Evolutionary conservation across 2,113 vertebrate species (phyloP).

Genomic region (Siniperca chuatsi): DNA sequence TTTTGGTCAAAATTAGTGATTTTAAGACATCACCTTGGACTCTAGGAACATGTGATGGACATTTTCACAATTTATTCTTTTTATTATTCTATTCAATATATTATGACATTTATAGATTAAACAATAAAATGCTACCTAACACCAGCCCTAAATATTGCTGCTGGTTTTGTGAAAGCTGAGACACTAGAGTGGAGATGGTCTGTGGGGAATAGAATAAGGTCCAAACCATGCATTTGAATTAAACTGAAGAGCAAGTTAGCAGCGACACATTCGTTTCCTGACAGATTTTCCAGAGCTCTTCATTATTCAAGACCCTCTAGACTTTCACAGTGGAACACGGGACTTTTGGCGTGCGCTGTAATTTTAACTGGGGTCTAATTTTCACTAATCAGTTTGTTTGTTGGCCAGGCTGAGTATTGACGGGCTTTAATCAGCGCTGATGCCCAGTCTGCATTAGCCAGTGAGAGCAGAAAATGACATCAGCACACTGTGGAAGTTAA

Average conservation of each 20-base stretch:
- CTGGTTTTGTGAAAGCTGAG: neutral
- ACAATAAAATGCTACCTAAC: neutral
- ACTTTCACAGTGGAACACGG: neutral
- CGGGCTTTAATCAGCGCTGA: slow-evolving; percentile 44
- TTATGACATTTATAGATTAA: neutral
- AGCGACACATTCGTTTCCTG: neutral
- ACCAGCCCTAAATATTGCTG: neutral
- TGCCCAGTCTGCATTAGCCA: slow-evolving; percentile 17
- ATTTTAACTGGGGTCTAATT: slow-evolving; percentile 52
- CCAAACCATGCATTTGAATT: neutral
- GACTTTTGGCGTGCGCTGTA: neutral
- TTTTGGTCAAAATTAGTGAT: neutral
- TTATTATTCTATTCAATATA: neutral
- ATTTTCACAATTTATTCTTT: neutral
- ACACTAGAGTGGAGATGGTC: neutral
- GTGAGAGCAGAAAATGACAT: slow-evolving; percentile 23
- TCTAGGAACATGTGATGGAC: neutral
- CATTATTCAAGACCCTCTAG: slow-evolving; percentile 27
- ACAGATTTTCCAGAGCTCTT: slow-evolving; percentile 12
- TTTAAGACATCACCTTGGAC: neutral
- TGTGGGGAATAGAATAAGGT: neutral
- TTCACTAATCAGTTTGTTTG: slow-evolving; percentile 58
- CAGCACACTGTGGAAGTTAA: neutral
- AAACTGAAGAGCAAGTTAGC: slow-evolving; percentile 18
- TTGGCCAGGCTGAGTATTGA: slow-evolving; percentile 35